Base-by-base conservation (phyloP, 2,888 invertebrate genomes). In the Choreutis nemorana region DNA sequence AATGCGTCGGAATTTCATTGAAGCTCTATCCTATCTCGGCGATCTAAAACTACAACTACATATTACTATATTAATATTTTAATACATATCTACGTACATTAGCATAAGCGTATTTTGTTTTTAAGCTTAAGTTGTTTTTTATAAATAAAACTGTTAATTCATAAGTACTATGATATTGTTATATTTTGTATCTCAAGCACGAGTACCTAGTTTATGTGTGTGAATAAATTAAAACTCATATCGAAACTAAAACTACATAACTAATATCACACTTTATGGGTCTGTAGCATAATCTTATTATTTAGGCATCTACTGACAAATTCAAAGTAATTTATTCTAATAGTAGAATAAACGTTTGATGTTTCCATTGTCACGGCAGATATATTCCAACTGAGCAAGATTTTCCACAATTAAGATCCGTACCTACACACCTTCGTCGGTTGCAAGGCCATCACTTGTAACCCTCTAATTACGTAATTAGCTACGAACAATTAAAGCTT, bases 401-500 rank as follows among this genome's bases (percentile, higher is more conserved):
- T 39, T 45, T 46, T 41, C 45, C 42, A 36, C 36, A 31, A 32
- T 34, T 34, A 37, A 33, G 37, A n/a, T 36, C 36, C 35, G 40
- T 31, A 43, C 39, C 40, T 43, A 46, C 37, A n/a, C n/a, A 34
- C 30, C 29, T 44, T 36, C 34, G 39, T 39, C 36, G 37, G 47
- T 48, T 44, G 51, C 54, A 56, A 55, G 53, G 55, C 50, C 55
- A 45, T 45, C 49, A 39, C 44, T 42, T 44, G 43, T 46, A 49
- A 50, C 41, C 46, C 46, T 53, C 50, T 50, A 48, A 55, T 58
- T 46, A n/a, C n/a, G n/a, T n/a, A 50, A 50, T 53, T 56, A 51
- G 58, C 58, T 62, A 60, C 49, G 48, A 51, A 65, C 64, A 63
- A 68, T 75, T 73, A 73, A 75, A 72, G 73, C 75, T 72, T 55